Evolutionary conservation across 2,113 vertebrate genomes (phyloP), one percentile per base, ranked within the genome.

Genomic region (Manacus vitellinus): DNA sequence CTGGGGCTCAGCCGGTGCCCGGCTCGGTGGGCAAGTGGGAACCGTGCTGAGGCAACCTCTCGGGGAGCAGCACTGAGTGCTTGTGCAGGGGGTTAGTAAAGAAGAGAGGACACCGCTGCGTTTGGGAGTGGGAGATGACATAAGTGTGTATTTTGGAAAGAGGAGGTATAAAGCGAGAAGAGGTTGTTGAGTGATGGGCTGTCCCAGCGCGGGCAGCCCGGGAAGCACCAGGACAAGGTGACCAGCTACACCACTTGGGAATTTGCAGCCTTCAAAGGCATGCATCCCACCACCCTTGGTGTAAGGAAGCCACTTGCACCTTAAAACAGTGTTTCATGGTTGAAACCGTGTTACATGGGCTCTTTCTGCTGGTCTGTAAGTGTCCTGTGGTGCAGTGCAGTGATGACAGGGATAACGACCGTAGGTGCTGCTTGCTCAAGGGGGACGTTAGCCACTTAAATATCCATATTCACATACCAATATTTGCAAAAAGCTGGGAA

Each of bases 271-370:
- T 73, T 58, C 58, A 27, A 16, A 87, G 46, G 20, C 3, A 9
- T 18, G 20, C 13, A 37, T 47, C 23, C 67, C 63, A 15, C 20
- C 3, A 1, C 20, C 66, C 23, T 24, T 30, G 25, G 52, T 41
- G 27, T 62, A 18, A 56, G 58, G 44, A 44, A 33, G 24, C 22
- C 54, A 55, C 44, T 24, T 2, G 2, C 15, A n/a, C 31, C 54
- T 22, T n/a, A 25, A 51, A 49, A 7, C 51, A 4, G 1, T 15
- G 54, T 52, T 27, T 28, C 25, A 16, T 27, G 25, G 51, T 52
- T 27, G 35, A 22, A 44, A 31, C 27, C 0, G 0, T 54, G 27
- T 47, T 58, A 28, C 27, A 0, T 16, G 62, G 41, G 4, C 21
- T 72, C 11, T 56, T 71, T 35, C n/a, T 65, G n/a, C 78, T 55